Percentiles rank a stretch among this genome's conserved stretches.
These are phyloP conservation scores for Pterostichus madidus DNA, from an alignment of 2,888 invertebrate genomes.

Conservation along the genomic window DNA sequence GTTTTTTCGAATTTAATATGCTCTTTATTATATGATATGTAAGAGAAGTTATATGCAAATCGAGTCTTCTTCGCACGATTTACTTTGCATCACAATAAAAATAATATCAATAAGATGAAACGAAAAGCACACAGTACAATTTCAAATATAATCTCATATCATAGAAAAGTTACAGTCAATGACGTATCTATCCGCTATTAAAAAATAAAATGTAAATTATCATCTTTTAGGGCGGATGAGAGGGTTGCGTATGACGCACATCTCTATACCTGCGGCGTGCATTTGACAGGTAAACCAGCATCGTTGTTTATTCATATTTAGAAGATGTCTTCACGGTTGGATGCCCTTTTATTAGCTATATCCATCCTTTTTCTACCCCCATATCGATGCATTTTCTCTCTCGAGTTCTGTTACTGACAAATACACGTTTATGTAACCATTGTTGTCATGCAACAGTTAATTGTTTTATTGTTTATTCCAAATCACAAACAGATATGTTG, in stretches of 20 bases:
- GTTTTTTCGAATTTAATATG: no score
- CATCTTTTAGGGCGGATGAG: no score
- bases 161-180: no score
- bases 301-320: constrained; percentile 63
- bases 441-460: constrained; percentile 57
- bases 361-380: constrained; percentile 7
- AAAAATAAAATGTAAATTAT: no score
- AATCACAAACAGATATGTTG: constrained; percentile 5
- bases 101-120: no score
- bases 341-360: constrained; percentile 36
- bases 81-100: no score
- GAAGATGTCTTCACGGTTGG: constrained; percentile 55
- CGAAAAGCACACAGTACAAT: no score
- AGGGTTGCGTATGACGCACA: constrained; percentile 42
- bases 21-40: no score
- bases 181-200: no score
- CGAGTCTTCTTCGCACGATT: no score
- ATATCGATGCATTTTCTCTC: constrained; percentile 21
- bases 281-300: constrained; percentile 32
- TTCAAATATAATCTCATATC: no score
- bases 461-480: constrained; percentile 51
- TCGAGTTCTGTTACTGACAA: constrained; percentile 54
- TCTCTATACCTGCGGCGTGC: constrained; percentile 35
- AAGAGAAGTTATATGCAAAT: no score
- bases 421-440: constrained; percentile 43